Evolutionary conservation across 2,888 invertebrate species (phyloP), one percentile per base, ranked within the genome.

Genomic region (Bombyx huttoni): DNA sequence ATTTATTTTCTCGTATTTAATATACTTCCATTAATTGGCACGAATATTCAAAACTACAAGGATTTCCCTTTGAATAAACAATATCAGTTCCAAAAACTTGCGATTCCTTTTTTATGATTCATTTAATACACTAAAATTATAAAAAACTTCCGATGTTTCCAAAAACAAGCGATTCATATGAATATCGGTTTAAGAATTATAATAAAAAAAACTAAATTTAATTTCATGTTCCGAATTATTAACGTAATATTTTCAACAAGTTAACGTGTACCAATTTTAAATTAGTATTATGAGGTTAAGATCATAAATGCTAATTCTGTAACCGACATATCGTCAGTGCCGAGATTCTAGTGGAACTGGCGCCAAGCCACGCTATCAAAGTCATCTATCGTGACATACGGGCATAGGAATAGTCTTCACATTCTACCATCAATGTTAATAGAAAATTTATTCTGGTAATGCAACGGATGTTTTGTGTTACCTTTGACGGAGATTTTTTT

Each of bases 301-400:
- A 70, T 67, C 61, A 62, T 63, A 58, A 61, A 64, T 58, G 61
- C 58, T 64, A 64, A 65, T 72, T 67, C 66, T 66, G 75, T 78
- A 79, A 79, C 78, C 71, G 76, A 73, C 66, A 70, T 72, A 74
- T 73, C 73, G 68, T 64, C 63, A 65, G 61, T 64, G 59, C 62
- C 58, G 59, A 63, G 70, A 73, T 77, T 68, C 78, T 78, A 76
- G 62, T 68, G 67, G 82, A 85, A 85, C 81, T 88, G 87, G 87
- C 87, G 62, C 69, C 57, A 55, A 59, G 84, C 84, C 87, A 82
- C 71, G 50, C 58, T 82, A 85, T 86, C 87, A 68, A 70, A 73
- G 76, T 68, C 82, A 87, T 88, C 86, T 86, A 70, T 61, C 73
- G 78, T 81, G 85, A 83, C 84, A 77, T 85, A 85, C 76, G 78